Percentiles rank a stretch among this genome's conserved stretches.
Conservation (phyloP, 2,797 vertebrate genomes). For the Catharus ustulatus region DNA sequence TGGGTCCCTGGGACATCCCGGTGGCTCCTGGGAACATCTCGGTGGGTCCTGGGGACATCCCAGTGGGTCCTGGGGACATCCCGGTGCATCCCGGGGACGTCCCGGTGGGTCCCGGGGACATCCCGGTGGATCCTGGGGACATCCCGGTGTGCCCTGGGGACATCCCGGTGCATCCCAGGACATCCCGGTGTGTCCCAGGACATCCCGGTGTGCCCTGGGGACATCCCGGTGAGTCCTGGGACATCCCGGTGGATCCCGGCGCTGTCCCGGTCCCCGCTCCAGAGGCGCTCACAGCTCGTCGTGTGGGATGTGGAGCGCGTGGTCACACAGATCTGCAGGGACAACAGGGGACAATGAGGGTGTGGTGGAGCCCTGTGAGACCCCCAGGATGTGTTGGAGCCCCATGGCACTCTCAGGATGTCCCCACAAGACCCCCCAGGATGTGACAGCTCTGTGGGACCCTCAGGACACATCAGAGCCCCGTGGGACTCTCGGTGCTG, state of each 20-base stretch:
- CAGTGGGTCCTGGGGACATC: too few species aligned
- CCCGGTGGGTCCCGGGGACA: not conserved
- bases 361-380: not conserved
- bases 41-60: too few species aligned
- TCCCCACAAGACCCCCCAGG: too few species aligned
- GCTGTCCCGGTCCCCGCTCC: not conserved
- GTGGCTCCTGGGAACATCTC: too few species aligned
- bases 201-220: not conserved
- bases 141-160: too few species aligned
- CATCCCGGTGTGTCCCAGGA: accelerated
- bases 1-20: too few species aligned
- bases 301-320: conserved; percentile 87
- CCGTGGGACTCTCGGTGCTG: accelerated
- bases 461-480: not conserved
- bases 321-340: conserved; percentile 91
- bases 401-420: not conserved
- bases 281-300: conserved; percentile 87
- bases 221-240: too few species aligned
- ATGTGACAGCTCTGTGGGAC: not conserved
- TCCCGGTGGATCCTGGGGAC: not conserved
- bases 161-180: too few species aligned
- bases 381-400: not conserved
- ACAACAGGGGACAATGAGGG: not conserved
- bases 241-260: not conserved
- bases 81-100: not conserved